A percentile compares a stretch with the other conserved stretches of the same genome.
These are phyloP conservation scores for Pandemis heparana DNA, from an alignment of 2,888 invertebrate species.

Conservation along the genomic window DNA sequence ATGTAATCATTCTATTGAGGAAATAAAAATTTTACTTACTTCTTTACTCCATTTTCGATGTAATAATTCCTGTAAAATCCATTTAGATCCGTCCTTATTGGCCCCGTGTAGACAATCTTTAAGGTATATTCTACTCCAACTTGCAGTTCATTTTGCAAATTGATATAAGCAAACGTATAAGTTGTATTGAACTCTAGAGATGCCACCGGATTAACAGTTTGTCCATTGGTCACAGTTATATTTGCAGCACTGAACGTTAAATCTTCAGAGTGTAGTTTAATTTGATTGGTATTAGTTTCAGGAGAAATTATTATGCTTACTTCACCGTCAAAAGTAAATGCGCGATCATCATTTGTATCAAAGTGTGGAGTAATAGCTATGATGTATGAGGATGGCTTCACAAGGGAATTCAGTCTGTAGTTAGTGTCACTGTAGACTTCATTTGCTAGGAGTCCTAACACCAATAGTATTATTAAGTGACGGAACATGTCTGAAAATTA, in stretches of 20 bases:
- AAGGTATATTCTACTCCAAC: conserved; percentile 73
- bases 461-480: conserved; percentile 52
- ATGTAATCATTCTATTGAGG: too few species aligned
- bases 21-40: conserved; percentile 69
- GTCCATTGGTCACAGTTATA: conserved; percentile 59
- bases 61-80: conserved; percentile 89
- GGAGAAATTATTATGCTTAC: conserved; percentile 73
- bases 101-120: conserved; percentile 82
- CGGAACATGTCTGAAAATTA: conserved; percentile 68
- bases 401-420: conserved; percentile 70
- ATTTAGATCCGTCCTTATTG: conserved; percentile 81
- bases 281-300: conserved; percentile 58
- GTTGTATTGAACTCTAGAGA: conserved; percentile 65
- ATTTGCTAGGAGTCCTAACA: conserved; percentile 54
- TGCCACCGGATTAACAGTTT: conserved; percentile 48
- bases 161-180: conserved; percentile 81
- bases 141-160: conserved; percentile 67
- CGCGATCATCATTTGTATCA: conserved; percentile 65
- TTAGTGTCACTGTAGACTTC: conserved; percentile 62
- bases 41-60: conserved; percentile 73
- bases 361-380: conserved; percentile 84
- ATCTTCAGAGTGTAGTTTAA: conserved; percentile 75
- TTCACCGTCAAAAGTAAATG: conserved; percentile 80
- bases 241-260: conserved; percentile 60
- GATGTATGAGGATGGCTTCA: conserved; percentile 83